These are phyloP conservation scores for Diabrotica virgifera DNA, from an alignment of 1,140 invertebrate genomes.

Conservation along the genomic window DNA sequence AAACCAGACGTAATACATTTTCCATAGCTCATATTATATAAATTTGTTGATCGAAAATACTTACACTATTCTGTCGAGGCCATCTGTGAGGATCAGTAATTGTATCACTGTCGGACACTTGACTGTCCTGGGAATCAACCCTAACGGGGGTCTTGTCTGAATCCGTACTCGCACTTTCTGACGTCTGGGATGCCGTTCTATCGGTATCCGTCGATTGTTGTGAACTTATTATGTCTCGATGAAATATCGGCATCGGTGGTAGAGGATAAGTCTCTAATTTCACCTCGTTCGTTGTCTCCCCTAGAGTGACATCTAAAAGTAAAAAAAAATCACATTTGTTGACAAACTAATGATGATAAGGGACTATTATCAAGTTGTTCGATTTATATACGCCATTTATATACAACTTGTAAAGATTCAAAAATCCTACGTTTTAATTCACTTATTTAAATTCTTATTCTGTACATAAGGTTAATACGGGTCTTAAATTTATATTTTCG, in stretches of 20 bases:
- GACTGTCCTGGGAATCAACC: constrained; percentile 85
- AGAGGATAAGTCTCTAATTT: constrained; percentile 57
- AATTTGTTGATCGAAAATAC: constrained; percentile 36
- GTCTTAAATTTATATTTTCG: no score
- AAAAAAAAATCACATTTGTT: neutral
- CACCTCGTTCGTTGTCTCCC: constrained; percentile 48
- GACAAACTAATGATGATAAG: neutral
- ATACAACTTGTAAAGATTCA: no score
- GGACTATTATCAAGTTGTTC: no score
- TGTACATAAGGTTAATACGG: no score
- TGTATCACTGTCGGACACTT: constrained; percentile 62
- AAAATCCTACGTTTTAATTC: no score
- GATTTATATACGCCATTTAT: no score
- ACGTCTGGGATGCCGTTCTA: constrained; percentile 72
- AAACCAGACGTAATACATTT: no score
- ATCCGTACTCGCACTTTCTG: constrained; percentile 71
- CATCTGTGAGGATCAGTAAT: constrained; percentile 46
- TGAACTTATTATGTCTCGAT: constrained; percentile 57
- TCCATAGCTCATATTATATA: no score
- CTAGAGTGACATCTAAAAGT: constrained; percentile 10
- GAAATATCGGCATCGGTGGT: constrained; percentile 42
- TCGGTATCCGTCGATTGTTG: constrained; percentile 81
- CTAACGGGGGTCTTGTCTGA: constrained; percentile 78
- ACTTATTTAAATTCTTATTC: no score
- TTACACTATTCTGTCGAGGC: constrained; percentile 86